Evolutionary conservation across 2,888 invertebrate species (phyloP).

Genomic region (Spialia ferax): DNA sequence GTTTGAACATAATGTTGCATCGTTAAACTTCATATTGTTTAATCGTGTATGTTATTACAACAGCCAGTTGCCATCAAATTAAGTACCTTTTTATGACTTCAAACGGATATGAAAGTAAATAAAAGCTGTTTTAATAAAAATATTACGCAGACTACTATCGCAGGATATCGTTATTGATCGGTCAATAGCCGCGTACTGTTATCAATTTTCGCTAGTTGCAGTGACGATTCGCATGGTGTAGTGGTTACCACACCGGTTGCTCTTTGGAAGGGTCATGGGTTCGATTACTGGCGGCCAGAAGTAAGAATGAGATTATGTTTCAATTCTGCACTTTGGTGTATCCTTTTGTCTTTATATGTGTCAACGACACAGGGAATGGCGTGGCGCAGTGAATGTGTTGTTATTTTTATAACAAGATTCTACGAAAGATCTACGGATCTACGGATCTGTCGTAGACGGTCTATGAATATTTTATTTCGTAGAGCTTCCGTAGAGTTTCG

Average conservation of each 20-base stretch:
- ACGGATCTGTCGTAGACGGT: no score
- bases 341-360: no score
- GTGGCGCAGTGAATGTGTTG: no score
- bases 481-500: conserved; percentile 8
- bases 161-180: conserved; percentile 45
- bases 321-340: no score
- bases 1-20: conserved; percentile 5
- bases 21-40: conserved; percentile 27
- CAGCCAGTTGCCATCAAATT: conserved; percentile 22
- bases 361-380: no score
- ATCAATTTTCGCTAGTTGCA: conserved; percentile 49
- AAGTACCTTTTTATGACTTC: conserved; percentile 40
- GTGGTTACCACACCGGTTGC: no score
- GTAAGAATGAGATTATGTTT: no score
- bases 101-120: conserved; percentile 39
- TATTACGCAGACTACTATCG: conserved; percentile 38
- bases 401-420: no score
- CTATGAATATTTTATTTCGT: neutral
- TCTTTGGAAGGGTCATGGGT: no score
- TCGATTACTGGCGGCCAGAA: no score
- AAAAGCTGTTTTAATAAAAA: conserved; percentile 44
- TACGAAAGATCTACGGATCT: no score
- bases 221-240: conserved; percentile 42
- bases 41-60: conserved; percentile 12
- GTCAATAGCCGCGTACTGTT: conserved; percentile 31